Percentiles rank a stretch among this genome's conserved stretches.
phyloP scores from a whole-genome alignment of 2,113 vertebrate genomes.

The Seriola aureovittata region DNA sequence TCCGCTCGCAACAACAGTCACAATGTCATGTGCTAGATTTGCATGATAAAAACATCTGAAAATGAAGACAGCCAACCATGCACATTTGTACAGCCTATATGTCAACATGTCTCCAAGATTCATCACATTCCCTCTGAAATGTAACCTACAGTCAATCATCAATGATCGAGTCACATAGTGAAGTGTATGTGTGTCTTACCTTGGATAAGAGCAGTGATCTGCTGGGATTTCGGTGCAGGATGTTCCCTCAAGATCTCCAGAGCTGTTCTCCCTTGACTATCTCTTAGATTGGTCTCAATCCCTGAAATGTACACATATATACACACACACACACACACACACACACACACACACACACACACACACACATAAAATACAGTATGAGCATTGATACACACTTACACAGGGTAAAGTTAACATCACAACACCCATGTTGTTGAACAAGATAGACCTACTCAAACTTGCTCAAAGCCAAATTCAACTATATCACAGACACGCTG shows the following conservation, averaged over 20 bases:
- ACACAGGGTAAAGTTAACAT: constrained; percentile 35
- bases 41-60: not conserved
- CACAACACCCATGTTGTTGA: not conserved
- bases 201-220: constrained; percentile 95
- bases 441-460: constrained; percentile 3
- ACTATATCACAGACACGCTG: not conserved
- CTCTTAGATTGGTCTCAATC: constrained; percentile 92
- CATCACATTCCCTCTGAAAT: not conserved
- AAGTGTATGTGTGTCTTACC: constrained; percentile 80
- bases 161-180: not conserved
- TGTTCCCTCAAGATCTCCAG: constrained; percentile 95
- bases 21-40: not conserved
- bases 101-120: not conserved
- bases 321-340: constrained; percentile 57
- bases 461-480: not conserved
- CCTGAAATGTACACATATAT: constrained; percentile 83
- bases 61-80: not conserved
- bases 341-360: constrained; percentile 60
- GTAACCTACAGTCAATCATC: not conserved
- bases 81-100: not conserved
- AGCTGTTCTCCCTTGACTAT: constrained; percentile 91
- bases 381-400: constrained; percentile 34
- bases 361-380: not conserved
- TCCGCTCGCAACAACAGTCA: constrained; percentile 16
- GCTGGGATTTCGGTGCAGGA: constrained; percentile 94